Evolutionary conservation across 2,113 vertebrate species (phyloP), one percentile per base, ranked within the genome.

Genomic region (Menidia beryllina): DNA sequence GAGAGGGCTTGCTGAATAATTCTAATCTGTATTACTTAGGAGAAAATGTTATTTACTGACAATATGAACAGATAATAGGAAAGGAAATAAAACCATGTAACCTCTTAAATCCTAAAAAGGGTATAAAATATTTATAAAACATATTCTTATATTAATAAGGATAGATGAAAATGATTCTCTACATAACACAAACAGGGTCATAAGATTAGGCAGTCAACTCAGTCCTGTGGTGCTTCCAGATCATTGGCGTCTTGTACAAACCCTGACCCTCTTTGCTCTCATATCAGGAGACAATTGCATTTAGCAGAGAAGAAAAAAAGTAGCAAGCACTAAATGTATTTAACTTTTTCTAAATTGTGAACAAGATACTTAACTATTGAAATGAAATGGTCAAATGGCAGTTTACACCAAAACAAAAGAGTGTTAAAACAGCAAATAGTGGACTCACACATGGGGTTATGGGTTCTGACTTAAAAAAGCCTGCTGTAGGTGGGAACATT

Each of bases 401-500:
- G 14, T 19, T 4, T 5, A 43, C 15, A 19, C 4, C 15, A 43
- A 43, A 43, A 15, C 17, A 43, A 5, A 4, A 15, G n/a, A n/a
- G 4, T 43, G 19, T 4, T 6, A 43, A 1, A 14, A 4, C 12
- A 43, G 41, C 17, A 19, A 43, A 43, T 43, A 4, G 4, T 19
- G 14, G 41, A 15, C 39, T 43, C 7, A 43, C 41, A 17, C 12
- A 8, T 39, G 17, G 19, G 17, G 53, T 55, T 36, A 34, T n/a
- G 11, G 26, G 14, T 19, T 13, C 19, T n/a, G 27, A 14, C 25
- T 17, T 52, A 52, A 23, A 52, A 52, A 0, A 3, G 67, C 41
- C 30, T 38, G 59, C 39, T 24, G 49, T 49, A 49, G 52, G 24
- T 69, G 55, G 61, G 57, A 75, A 58, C 38, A 55, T 65, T 9